Evolutionary conservation across 2,888 invertebrate species (phyloP).

Genomic region (Leucoptera coffeella): DNA sequence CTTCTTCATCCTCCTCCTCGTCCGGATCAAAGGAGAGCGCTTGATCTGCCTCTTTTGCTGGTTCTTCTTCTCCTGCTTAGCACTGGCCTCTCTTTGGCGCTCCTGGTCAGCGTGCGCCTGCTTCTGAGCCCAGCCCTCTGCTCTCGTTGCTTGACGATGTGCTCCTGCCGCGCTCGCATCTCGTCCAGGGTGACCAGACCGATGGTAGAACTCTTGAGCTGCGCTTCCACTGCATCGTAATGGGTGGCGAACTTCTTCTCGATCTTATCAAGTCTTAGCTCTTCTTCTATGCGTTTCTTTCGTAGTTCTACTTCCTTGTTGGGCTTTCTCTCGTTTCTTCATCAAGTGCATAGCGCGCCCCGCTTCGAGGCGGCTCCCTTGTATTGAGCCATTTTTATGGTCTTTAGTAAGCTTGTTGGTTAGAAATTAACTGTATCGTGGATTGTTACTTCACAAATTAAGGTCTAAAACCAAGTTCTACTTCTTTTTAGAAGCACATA

Average conservation of each 20-base stretch:
- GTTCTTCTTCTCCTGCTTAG: too few relatives aligned
- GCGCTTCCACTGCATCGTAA: slow-evolving; percentile 91
- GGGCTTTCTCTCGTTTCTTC: slow-evolving; percentile 86
- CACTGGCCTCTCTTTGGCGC: too few relatives aligned
- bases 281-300: slow-evolving; percentile 87
- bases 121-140: too few relatives aligned
- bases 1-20: too few relatives aligned
- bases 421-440: too few relatives aligned
- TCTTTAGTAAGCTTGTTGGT: too few relatives aligned
- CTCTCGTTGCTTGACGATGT: slow-evolving; percentile 79
- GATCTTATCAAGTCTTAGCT: slow-evolving; percentile 79
- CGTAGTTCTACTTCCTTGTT: slow-evolving; percentile 84
- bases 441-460: too few relatives aligned
- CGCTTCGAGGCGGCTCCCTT: slow-evolving; percentile 1
- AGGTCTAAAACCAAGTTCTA: too few relatives aligned
- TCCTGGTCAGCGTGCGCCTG: too few relatives aligned
- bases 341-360: slow-evolving; percentile 14
- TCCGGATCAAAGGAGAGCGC: too few relatives aligned
- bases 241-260: slow-evolving; percentile 91
- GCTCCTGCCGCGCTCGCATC: slow-evolving; percentile 91
- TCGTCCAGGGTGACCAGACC: slow-evolving; percentile 88
- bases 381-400: slow-evolving; percentile 5
- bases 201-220: slow-evolving; percentile 84
- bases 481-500: too few relatives aligned
- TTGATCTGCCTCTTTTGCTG: too few relatives aligned